Percentiles rank a stretch among this genome's conserved stretches.
These are phyloP conservation scores for Drosophila maculinotata DNA, from an alignment of 2,888 invertebrate species.

Conservation along the genomic window DNA sequence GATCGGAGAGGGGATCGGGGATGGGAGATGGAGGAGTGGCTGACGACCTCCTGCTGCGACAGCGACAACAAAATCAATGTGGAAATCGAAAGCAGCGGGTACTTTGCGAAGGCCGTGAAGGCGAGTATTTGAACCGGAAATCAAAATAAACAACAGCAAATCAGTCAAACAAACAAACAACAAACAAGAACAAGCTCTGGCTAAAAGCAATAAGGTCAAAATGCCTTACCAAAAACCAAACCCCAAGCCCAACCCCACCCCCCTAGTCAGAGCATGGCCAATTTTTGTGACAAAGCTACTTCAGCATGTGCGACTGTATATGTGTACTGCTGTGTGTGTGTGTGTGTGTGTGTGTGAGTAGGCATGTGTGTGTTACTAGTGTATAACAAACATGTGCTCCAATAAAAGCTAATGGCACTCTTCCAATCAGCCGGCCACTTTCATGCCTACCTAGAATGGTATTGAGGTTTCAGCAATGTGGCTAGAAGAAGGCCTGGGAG, in stretches of 20 bases:
- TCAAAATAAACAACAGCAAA: constrained; percentile 79
- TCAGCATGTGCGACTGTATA: constrained; percentile 27
- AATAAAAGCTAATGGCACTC: constrained; percentile 67
- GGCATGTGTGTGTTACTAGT: constrained; percentile 21
- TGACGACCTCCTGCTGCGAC: constrained; percentile 46
- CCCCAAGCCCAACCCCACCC: constrained; percentile 3
- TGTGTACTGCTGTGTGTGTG: no score
- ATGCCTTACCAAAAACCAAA: constrained; percentile 32
- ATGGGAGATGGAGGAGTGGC: not conserved
- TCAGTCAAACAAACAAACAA: constrained; percentile 77
- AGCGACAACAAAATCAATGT: constrained; percentile 73
- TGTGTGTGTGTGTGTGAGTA: constrained; percentile 7
- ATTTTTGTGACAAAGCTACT: constrained; percentile 68
- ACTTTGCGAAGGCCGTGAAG: constrained; percentile 41
- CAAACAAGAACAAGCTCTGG: constrained; percentile 47
- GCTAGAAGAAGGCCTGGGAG: not conserved
- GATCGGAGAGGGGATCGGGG: not conserved
- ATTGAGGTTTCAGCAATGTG: constrained; percentile 29
- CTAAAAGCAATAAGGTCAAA: constrained; percentile 77
- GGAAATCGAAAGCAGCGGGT: constrained; percentile 73
- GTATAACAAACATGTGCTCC: constrained; percentile 40
- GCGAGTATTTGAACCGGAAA: constrained; percentile 75
- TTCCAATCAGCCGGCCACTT: constrained; percentile 52
- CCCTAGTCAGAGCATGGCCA: constrained; percentile 37
- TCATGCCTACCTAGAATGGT: constrained; percentile 23